These are phyloP conservation scores for Aspiorhynchus laticeps DNA, from an alignment of 2,113 vertebrate genomes.

Conservation along the genomic window DNA sequence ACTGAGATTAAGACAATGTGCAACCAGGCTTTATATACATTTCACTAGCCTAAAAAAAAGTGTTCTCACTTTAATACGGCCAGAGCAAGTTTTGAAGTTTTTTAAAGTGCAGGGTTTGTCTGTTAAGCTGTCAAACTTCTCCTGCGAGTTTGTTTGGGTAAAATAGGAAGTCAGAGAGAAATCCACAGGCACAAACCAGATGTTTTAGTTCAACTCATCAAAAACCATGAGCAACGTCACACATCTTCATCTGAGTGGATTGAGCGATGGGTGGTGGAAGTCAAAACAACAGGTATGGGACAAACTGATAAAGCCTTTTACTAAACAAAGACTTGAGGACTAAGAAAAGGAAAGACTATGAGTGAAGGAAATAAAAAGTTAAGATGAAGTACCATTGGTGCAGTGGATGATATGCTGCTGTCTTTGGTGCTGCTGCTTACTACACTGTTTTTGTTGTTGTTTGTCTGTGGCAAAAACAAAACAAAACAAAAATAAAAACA, in stretches of 20 bases:
- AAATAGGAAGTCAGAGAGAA: slow-evolving; percentile 66
- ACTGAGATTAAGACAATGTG: slow-evolving; percentile 28
- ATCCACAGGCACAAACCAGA: slow-evolving; percentile 51
- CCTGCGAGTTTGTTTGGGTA: slow-evolving; percentile 54
- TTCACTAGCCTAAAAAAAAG: not conserved
- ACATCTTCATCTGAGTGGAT: slow-evolving; percentile 64
- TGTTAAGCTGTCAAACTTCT: not conserved
- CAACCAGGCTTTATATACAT: not conserved
- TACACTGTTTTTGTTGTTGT: slow-evolving; percentile 99
- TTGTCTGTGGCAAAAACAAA: slow-evolving; percentile 84
- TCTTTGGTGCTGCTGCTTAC: slow-evolving; percentile 89
- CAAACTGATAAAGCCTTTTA: slow-evolving; percentile 61
- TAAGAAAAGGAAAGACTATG: slow-evolving; percentile 68
- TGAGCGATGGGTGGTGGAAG: slow-evolving; percentile 62
- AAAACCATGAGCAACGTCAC: slow-evolving; percentile 64
- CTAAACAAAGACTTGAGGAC: slow-evolving; percentile 52
- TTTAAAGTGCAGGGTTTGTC: not conserved
- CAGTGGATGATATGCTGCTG: slow-evolving; percentile 82
- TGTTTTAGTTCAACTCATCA: slow-evolving; percentile 60
- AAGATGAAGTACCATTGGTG: slow-evolving; percentile 94
- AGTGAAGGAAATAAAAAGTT: slow-evolving; percentile 57
- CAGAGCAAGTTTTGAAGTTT: not conserved
- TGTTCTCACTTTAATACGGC: not conserved
- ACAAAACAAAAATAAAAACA: slow-evolving; percentile 62
- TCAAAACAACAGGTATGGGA: slow-evolving; percentile 66